Base-by-base conservation (phyloP, 2,113 vertebrate genomes). In the Sinocyclocheilus rhinocerous region DNA sequence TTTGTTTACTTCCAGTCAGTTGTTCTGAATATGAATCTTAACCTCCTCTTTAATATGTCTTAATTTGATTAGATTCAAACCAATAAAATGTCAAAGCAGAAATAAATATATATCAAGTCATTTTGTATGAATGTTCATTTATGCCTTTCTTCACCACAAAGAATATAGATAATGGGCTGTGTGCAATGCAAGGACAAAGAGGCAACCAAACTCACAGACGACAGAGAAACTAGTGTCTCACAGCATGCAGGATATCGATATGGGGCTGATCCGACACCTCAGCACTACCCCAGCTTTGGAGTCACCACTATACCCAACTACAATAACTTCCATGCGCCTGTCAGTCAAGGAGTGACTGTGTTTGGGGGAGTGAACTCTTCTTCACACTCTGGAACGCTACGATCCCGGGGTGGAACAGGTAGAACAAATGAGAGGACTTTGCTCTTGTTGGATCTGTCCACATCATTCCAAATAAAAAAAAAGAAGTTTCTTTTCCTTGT, bases 131-230 rank as follows among this genome's bases (percentile, higher is more conserved):
- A 67, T 42, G 24, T 26, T 57, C 22, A 70, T 57, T 67, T 67
- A 80, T 39, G 85, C 24, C 42, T 86, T 88, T 63, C 81, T 70
- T 92, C 39, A 88, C 59, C 70, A 61, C 84, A 4, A 93, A 99
- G 98, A 97, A 94, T 95, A 95, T 96, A 97, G 97, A 99, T 97
- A 96, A 99, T 99, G 98, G 98, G 98, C 98, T 99, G 98, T 96
- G 98, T 99, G 96, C 98, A 99, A 99, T 99, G 98, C 95, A 99
- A 99, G 97, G 98, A 99, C 93, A 99, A 99, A 97, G 98, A 99
- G 96, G 97, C 98, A 96, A 96, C 97, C 85, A 99, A 99, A 97
- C 97, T 98, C 93, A 98, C 97, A 2, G 98, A 99, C 3, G 97
- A 99, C 92, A 95, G 97, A 90, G 97, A 99, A 89, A 96, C 97